Base-by-base conservation (phyloP, 1,140 invertebrate genomes). In the Drosophila biarmipes region DNA sequence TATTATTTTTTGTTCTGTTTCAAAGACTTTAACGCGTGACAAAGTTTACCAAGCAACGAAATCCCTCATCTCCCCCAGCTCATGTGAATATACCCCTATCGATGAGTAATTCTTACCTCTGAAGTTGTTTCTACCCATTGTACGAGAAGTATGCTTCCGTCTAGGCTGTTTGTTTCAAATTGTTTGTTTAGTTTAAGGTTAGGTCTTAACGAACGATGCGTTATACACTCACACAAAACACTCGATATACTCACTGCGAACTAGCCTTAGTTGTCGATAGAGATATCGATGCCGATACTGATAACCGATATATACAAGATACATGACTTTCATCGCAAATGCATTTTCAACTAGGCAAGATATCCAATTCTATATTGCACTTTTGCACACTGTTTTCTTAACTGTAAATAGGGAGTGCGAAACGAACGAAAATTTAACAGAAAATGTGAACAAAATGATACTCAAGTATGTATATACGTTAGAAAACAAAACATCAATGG, bases 101-200 rank as follows among this genome's bases (percentile, higher is more conserved):
- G 72, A 77, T 85, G 58, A 69, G 62, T 68, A 81, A 66, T 78
- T 69, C 27, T 89, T 82, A 87, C 78, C 84, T 87, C 82, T 78
- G 74, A 79, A 79, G 66, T 84, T 84, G 57, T 78, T 71, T 63
- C 75, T 66, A 80, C 63, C 64, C 45, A 34, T 48, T 64, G 63
- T 69, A 69, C 38, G 66, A 69, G 66, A 69, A 42, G 55, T 45
- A 67, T 56, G 52, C 53, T 68, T 68, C 45, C 75, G 72, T 69
- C 54, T 89, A 89, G 84, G 84, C 84, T 87, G 84, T 87, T 87
- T 87, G 84, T 87, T 87, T 87, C 84, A 87, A 84, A 76, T 89
- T 89, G 63, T 87, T 89, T 87, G 72, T 77, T 64, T 84, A 84
- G 63, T 89, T 89, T 87, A 87, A 87, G 79, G 38, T 34, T 89